These are phyloP conservation scores for Rattus norvegicus DNA, from an alignment of 2,113 vertebrate species.

Conservation along the genomic window GRCr8 NC_086019.1:165144501-165145000, in stretches of 20 bases:
- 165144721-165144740: no score
- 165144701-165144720: no score
- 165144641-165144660: not conserved
- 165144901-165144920: not conserved
- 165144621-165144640: no score
- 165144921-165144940: not conserved
- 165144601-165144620: not conserved
- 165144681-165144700: not conserved
- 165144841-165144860: not conserved
- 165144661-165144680: not conserved
- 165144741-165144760: no score
- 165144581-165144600: not conserved
- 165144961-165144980: not conserved
- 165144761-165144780: no score
- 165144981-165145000: not conserved
- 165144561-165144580: not conserved
- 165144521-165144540: not conserved
- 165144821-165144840: not conserved
- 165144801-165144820: not conserved
- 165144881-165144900: not conserved
- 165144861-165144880: not conserved
- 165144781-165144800: not conserved
- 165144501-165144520: not conserved
- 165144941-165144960: not conserved
- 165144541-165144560: constrained; percentile 5